Conservation (phyloP, 2,113 vertebrate species). For the Stomatorhinus ivindoensis region DNA sequence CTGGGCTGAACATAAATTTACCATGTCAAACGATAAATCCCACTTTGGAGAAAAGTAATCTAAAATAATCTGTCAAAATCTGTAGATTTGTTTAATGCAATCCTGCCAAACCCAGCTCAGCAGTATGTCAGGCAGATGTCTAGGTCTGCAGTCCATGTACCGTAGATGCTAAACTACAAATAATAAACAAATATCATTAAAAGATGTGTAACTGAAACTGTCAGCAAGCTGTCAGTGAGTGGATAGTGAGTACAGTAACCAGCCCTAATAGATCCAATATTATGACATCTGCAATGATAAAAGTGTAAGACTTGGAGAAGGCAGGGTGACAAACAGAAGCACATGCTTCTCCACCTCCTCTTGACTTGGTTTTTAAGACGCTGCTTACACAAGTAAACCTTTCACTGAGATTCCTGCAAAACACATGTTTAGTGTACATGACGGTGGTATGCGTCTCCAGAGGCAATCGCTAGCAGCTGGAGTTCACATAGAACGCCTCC, state of each 20-base stretch:
- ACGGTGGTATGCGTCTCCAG: background rate
- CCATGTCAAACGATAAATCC: background rate
- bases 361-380: background rate
- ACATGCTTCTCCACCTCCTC: background rate
- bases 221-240: background rate
- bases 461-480: background rate
- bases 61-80: background rate
- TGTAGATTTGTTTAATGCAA: background rate
- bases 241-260: background rate
- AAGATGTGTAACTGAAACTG: slow-evolving; percentile 2
- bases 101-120: background rate
- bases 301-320: background rate
- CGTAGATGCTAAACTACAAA: background rate
- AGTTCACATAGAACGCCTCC: background rate
- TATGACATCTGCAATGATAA: slow-evolving; percentile 5
- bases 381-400: background rate
- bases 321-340: background rate
- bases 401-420: background rate
- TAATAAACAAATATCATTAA: background rate
- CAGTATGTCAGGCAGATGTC: background rate
- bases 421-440: background rate
- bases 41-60: background rate
- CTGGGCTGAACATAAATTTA: background rate
- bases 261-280: background rate
- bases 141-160: background rate